Base-by-base conservation (phyloP, 2,797 vertebrate species). In the Gymnothorax reevesii region DNA sequence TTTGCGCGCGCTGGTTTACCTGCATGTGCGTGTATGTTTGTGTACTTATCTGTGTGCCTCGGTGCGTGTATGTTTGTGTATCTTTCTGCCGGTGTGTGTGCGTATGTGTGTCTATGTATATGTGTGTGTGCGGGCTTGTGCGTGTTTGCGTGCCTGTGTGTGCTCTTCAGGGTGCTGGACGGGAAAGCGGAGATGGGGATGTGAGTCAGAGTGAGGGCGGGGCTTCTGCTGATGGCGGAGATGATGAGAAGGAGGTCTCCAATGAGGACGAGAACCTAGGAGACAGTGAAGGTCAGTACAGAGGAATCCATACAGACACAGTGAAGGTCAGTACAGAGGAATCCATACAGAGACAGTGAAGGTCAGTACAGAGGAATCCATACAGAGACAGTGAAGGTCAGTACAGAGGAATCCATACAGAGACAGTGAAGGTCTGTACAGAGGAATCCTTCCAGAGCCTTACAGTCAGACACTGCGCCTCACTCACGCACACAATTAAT, bases 371-470 rank as follows among this genome's bases (percentile, higher is more conserved):
- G 71, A 3, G 13, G 71, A 75, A 27, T 5, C 7, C 49, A 17
- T 75, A 69, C 62, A 64, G 99, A 92, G 98, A 99, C 91, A 99
- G 98, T 88, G 98, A 99, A 96, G 98, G 99, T 99, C 94, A 93
- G 94, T 8, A 20, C 71, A 75, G 71, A 3, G 13, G 71, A 75
- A 27, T 5, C 7, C 49, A 17, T 75, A 69, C 62, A 64, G 99
- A 92, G 98, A 99, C 91, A 99, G 98, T 88, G 98, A 99, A 96
- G 98, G 99, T 99, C 94, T 93, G 94, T 8, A 20, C 71, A 75
- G 71, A 3, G 13, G 71, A 75, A 27, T 5, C 7, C 49, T 7
- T 75, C 25, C 62, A 64, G n/a, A n/a, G n/a, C n/a, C 7, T 69
- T n/a, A 42, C 33, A 49, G 22, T 77, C 73, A 77, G 73, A 20